Base-by-base conservation (phyloP, 2,797 vertebrate species). In the Cyprinella venusta region DNA sequence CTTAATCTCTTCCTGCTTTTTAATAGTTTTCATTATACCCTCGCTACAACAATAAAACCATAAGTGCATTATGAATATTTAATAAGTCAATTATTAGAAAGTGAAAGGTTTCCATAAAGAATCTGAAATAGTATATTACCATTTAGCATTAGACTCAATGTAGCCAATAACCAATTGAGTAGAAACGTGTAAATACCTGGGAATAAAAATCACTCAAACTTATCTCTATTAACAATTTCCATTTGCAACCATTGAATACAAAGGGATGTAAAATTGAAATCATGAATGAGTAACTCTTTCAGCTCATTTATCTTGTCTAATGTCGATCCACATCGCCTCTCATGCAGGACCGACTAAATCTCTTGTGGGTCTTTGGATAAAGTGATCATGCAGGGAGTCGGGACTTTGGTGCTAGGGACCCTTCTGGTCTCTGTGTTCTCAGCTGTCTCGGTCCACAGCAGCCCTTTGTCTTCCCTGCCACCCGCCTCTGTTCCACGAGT, bases 401-500 rank as follows among this genome's bases (percentile, higher is more conserved):
- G 89, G 86, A 89, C 94, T 88, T 94, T 93, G 90, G 92, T 92
- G 90, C 89, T 95, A 68, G 89, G 91, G 92, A 91, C 92, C 90
- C 89, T 95, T 85, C 84, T 95, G 93, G 92, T 92, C 86, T 85
- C 90, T 80, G 89, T 92, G 8, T 91, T 89, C 2, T 93, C 88
- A 84, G 86, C 50, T 52, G 76, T 87, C 40, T 88, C 90, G 36
- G 84, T 90, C 68, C 70, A 89, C 68, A 84, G 93, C 86, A 92
- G 71, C 30, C 89, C 92, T 19, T 86, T 87, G 69, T 79, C 84
- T 52, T 80, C 86, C 33, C 72, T 88, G 24, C 61, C 88, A 36
- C 84, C 86, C 36, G 90, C 94, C 69, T 95, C 95, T 6, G 93
- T 92, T 87, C 95, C 95, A 78, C 91, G 95, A 85, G 93, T 96